phyloP scores from a whole-genome alignment of 2,888 invertebrate genomes.

The Drosophila peninsularis region DNA sequence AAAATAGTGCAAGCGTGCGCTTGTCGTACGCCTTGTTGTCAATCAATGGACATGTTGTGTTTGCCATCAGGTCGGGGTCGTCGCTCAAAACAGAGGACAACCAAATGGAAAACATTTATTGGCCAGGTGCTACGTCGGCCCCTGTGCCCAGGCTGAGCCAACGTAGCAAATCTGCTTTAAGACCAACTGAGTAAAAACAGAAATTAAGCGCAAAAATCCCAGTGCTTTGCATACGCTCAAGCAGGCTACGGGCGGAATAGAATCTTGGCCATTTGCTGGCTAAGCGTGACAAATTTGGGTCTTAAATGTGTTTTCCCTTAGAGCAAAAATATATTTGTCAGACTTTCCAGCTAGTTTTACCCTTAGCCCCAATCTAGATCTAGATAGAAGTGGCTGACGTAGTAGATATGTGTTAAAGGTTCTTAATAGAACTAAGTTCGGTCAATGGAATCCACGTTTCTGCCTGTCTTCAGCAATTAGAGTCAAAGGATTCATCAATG shows the following conservation, averaged over 20 bases:
- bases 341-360: neutral
- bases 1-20: constrained; percentile 35
- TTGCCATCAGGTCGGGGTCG: constrained; percentile 42
- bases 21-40: constrained; percentile 22
- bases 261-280: constrained; percentile 11
- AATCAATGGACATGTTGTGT: constrained; percentile 42
- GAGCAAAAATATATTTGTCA: neutral
- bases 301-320: neutral
- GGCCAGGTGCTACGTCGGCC: constrained; percentile 1
- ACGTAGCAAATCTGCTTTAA: constrained; percentile 1
- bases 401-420: neutral
- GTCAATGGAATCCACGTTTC: too few species aligned
- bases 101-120: constrained; percentile 29
- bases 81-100: constrained; percentile 32
- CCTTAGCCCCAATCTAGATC: neutral
- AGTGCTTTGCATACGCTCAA: neutral
- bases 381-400: neutral
- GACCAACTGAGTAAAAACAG: constrained; percentile 6
- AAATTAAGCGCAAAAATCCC: constrained; percentile 9
- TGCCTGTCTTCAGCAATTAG: neutral
- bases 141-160: constrained; percentile 1
- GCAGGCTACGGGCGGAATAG: neutral
- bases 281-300: constrained; percentile 35
- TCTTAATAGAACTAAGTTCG: neutral
- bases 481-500: neutral